These are phyloP conservation scores for Eudemis profundana DNA, from an alignment of 2,888 invertebrate genomes.

Conservation along the genomic window DNA sequence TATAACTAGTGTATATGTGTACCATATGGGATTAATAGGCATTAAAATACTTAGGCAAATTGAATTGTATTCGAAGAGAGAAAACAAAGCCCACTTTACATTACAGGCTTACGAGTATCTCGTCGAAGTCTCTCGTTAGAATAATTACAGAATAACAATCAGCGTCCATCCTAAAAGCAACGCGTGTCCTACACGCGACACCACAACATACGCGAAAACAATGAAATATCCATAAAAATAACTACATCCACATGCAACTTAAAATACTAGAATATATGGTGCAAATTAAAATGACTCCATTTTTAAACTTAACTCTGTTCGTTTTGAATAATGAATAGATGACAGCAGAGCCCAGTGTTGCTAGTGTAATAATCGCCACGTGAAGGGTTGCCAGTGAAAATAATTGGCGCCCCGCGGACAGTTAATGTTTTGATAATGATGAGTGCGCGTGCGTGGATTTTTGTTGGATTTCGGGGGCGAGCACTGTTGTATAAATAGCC, in stretches of 20 bases:
- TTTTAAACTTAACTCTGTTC: slow-evolving; percentile 23
- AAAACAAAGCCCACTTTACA: slow-evolving; percentile 32
- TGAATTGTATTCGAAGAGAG: slow-evolving; percentile 3
- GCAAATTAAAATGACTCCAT: slow-evolving; percentile 44
- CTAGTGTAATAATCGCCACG: slow-evolving; percentile 67
- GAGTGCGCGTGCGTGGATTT: slow-evolving; percentile 70
- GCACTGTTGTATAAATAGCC: slow-evolving; percentile 62
- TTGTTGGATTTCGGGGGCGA: slow-evolving; percentile 72
- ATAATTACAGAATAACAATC: slow-evolving; percentile 44
- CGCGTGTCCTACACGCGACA: slow-evolving; percentile 38
- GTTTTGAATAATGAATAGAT: slow-evolving; percentile 47
- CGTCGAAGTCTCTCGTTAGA: slow-evolving; percentile 39
- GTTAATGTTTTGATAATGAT: slow-evolving; percentile 82
- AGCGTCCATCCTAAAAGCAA: slow-evolving; percentile 29
- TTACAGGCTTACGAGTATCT: slow-evolving; percentile 42
- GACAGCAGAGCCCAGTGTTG: slow-evolving; percentile 75
- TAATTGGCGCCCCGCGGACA: slow-evolving; percentile 83
- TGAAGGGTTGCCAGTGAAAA: slow-evolving; percentile 78
- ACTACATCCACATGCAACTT: background rate
- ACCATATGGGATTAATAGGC: background rate
- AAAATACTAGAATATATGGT: slow-evolving; percentile 56
- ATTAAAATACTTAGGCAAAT: background rate
- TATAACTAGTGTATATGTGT: no score
- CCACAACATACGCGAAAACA: background rate
- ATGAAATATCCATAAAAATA: background rate